These are phyloP conservation scores for Melanargia galathea DNA, from an alignment of 2,888 invertebrate species.

Conservation along the genomic window DNA sequence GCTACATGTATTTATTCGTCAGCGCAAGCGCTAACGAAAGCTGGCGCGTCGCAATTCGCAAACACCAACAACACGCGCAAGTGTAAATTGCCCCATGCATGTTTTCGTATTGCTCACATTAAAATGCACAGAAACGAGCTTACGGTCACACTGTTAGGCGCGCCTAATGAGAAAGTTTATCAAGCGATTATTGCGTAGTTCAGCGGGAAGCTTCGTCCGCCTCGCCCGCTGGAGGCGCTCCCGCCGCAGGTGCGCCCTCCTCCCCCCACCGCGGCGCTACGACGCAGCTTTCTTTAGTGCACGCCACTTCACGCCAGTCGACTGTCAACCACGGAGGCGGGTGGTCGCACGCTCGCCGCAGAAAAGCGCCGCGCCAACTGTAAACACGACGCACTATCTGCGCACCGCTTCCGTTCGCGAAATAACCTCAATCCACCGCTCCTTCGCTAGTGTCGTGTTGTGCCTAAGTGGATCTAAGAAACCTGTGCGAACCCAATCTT, in stretches of 20 bases:
- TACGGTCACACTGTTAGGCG: slow-evolving; percentile 80
- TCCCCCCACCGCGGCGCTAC: slow-evolving; percentile 53
- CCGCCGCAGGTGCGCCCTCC: slow-evolving; percentile 73
- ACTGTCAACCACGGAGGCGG: slow-evolving; percentile 71
- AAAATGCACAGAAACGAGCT: slow-evolving; percentile 74
- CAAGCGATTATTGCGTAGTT: slow-evolving; percentile 82
- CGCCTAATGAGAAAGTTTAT: slow-evolving; percentile 82
- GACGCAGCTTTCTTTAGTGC: slow-evolving; percentile 56
- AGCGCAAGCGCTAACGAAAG: slow-evolving; percentile 47
- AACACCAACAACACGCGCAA: slow-evolving; percentile 52
- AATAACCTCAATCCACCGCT: slow-evolving; percentile 66
- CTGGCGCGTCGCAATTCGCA: slow-evolving; percentile 49
- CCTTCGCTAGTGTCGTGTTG: slow-evolving; percentile 71
- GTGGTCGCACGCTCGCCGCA: slow-evolving; percentile 48
- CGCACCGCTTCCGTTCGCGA: slow-evolving; percentile 72
- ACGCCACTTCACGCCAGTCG: slow-evolving; percentile 69
- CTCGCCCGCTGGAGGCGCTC: slow-evolving; percentile 55
- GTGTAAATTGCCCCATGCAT: slow-evolving; percentile 64
- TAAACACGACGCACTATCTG: slow-evolving; percentile 78
- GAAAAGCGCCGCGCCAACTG: slow-evolving; percentile 73
- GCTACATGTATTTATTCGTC: slow-evolving; percentile 40
- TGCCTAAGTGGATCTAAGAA: slow-evolving; percentile 70
- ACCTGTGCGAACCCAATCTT: slow-evolving; percentile 64
- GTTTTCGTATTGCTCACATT: slow-evolving; percentile 69
- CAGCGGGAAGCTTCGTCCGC: slow-evolving; percentile 76